A percentile compares a stretch with the other conserved stretches of the same genome.
phyloP scores from a whole-genome alignment of 2,888 invertebrate species.

The Electrophaes corylata region DNA sequence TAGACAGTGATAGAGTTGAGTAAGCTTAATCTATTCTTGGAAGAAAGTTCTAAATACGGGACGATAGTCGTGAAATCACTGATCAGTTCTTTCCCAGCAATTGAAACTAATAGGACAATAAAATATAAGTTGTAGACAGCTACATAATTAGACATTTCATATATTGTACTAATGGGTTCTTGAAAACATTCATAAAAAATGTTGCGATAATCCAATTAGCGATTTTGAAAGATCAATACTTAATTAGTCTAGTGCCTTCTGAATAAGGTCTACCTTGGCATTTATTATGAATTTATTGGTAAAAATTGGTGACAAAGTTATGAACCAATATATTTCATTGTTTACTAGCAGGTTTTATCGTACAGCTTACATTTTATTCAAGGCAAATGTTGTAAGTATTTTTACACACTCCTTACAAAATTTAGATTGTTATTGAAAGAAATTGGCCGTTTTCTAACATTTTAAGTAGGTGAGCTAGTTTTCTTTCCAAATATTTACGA shows the following conservation, averaged over 20 bases:
- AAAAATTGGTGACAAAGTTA: constrained; percentile 30
- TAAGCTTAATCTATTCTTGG: background rate
- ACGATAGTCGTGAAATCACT: background rate
- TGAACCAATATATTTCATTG: constrained; percentile 35
- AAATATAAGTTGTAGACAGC: background rate
- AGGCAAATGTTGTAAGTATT: constrained; percentile 10
- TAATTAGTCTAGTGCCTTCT: constrained; percentile 30
- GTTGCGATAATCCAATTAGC: constrained; percentile 29
- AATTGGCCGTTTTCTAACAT: constrained; percentile 13
- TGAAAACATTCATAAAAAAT: background rate
- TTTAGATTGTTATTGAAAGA: constrained; percentile 9
- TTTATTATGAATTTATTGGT: constrained; percentile 36
- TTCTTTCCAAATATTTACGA: constrained; percentile 17
- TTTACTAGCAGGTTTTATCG: constrained; percentile 21
- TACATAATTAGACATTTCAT: background rate
- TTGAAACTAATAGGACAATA: background rate
- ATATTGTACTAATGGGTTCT: background rate
- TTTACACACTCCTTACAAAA: constrained; percentile 16
- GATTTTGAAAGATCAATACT: constrained; percentile 30
- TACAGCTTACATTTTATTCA: constrained; percentile 8
- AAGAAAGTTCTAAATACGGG: too few species aligned
- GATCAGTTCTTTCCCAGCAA: background rate
- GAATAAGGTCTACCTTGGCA: constrained; percentile 37
- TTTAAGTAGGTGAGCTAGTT: constrained; percentile 20
- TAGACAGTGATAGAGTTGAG: background rate